Base-by-base conservation (phyloP, 2,888 invertebrate genomes). In the Andricus curvator region DNA sequence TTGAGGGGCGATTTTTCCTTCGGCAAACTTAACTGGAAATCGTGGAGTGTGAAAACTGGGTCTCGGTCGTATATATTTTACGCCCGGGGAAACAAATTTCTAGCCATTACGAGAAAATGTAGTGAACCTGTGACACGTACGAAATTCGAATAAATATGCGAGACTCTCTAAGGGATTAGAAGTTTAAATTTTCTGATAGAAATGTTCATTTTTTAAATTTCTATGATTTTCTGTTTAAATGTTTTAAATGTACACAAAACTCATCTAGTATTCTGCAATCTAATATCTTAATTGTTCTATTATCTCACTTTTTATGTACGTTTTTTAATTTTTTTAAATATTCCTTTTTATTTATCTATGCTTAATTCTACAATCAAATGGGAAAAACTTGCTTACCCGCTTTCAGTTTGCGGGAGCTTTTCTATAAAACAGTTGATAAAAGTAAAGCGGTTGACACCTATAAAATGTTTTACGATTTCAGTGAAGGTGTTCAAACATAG, bases 1-100 rank as follows among this genome's bases (percentile, higher is more conserved):
- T 25, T 25, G 29, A 64, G 15, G 29, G 22, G n/a, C 60, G n/a
- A 60, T 68, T 48, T 70, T 70, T 48, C 25, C 8, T 22, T 25
- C 29, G 25, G 33, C 9, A 56, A 74, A 33, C 51, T 74, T 74
- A 74, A 74, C 33, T 74, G 70, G 29, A 74, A 74, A 74, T 17
- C 56, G 9, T 33, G 37, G 74, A 56, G 37, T 37, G 44, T 37
- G 65, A 74, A 78, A 82, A 82, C 66, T 79, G 44, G 81, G 81
- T 81, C 79, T 81, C 70, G 79, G 79, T 74, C 79, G 79, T 80
- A 74, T 79, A 56, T 74, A 56, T 78, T 78, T 74, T 44, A 41
- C 20, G 48, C 78, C 70, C 20, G 22, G 60, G 56, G 51, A 80
- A 78, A 64, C 25, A 79, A 78, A 82, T 80, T 82, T 82, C 78